Conservation (phyloP, 2,888 invertebrate species). For the Exephanes ischioxanthus region DNA sequence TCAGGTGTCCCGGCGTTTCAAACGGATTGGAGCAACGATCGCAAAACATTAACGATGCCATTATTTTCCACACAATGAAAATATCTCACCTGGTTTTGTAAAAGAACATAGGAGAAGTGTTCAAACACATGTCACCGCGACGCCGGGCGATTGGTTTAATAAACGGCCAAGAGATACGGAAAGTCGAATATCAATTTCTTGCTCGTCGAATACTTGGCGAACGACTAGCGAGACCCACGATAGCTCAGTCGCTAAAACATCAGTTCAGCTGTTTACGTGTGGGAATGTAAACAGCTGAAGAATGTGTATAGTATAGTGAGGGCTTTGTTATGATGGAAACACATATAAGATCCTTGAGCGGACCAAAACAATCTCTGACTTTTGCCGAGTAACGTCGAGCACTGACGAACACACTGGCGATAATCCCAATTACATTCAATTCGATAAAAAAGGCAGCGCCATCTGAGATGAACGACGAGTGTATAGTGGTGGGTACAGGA, state of each 20-base stretch:
- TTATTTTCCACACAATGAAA: not conserved
- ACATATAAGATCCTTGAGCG: too few species aligned
- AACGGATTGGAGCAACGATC: constrained; percentile 1
- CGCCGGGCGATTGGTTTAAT: not conserved
- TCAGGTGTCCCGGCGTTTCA: not conserved
- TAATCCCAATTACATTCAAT: too few species aligned
- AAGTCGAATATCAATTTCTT: not conserved
- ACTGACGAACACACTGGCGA: too few species aligned
- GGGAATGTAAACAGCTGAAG: too few species aligned
- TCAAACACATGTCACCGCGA: not conserved
- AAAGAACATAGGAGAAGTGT: not conserved
- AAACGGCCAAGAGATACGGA: not conserved
- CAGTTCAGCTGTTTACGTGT: too few species aligned
- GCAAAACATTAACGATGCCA: not conserved
- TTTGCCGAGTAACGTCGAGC: too few species aligned
- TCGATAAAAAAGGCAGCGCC: too few species aligned
- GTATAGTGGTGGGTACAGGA: too few species aligned
- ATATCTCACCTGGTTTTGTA: not conserved
- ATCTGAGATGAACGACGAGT: too few species aligned
- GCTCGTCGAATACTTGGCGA: not conserved
- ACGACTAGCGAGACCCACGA: not conserved
- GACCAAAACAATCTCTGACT: too few species aligned
- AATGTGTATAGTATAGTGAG: too few species aligned
- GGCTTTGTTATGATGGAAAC: too few species aligned
- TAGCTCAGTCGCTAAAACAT: not conserved